Conservation (phyloP, 2,797 vertebrate genomes). For the Spinus olivaceus region DNA sequence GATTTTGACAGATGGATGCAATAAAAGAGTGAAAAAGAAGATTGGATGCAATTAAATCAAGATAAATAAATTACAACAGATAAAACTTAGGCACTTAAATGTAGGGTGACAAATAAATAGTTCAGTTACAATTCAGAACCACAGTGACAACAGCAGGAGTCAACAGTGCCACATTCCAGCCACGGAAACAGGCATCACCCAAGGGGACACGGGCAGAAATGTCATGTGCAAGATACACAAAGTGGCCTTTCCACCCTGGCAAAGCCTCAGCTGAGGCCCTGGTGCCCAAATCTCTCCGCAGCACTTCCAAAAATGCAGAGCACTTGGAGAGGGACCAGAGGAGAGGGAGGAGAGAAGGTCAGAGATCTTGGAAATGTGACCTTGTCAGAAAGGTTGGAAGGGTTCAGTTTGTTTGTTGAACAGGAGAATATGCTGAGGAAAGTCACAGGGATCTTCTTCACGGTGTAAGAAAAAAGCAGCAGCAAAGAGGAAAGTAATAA, state of each 20-base stretch:
- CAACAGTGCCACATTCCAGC: neutral
- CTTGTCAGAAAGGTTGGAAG: neutral
- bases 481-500: neutral
- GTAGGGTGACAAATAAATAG: neutral
- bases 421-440: neutral
- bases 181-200: neutral
- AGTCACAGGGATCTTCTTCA: neutral
- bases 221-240: conserved; percentile 10
- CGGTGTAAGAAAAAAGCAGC: neutral
- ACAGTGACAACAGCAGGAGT: neutral
- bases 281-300: neutral
- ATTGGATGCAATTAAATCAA: neutral
- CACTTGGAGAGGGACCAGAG: neutral
- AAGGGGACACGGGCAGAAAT: neutral
- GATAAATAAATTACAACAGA: neutral
- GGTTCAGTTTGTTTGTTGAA: neutral
- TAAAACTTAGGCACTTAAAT: neutral
- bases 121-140: neutral
- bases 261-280: neutral
- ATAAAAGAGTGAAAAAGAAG: neutral
- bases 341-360: neutral
- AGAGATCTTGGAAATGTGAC: neutral
- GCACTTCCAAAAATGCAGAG: neutral
- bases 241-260: conserved; percentile 20
- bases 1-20: neutral